A percentile compares a stretch with the other conserved stretches of the same genome.
Evolutionary conservation across 2,888 invertebrate genomes (phyloP).

Genomic region (Andrena minutula): DNA sequence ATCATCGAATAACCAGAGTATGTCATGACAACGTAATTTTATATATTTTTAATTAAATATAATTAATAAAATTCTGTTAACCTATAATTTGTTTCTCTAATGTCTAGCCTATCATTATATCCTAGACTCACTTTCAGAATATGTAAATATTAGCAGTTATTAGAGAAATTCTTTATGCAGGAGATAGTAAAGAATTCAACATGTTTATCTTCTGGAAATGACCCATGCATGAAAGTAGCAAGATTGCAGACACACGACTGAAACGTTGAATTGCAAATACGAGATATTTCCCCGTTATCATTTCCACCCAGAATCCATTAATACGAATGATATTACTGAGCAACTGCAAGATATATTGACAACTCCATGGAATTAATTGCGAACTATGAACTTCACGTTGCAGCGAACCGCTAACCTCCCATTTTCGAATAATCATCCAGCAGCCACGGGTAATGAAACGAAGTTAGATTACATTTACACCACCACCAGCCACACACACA

Average conservation of each 20-base stretch:
- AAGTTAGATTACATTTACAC: conserved; percentile 36
- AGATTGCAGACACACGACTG: not conserved
- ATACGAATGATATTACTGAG: not conserved
- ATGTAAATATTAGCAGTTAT: too few species aligned
- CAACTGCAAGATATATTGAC: not conserved
- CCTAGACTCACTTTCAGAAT: too few species aligned
- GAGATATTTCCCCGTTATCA: not conserved
- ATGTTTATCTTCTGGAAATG: not conserved
- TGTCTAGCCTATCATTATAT: too few species aligned
- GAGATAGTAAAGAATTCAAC: not conserved
- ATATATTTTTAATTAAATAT: too few species aligned
- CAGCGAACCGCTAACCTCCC: conserved; percentile 15
- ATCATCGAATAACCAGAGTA: too few species aligned
- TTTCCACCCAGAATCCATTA: not conserved
- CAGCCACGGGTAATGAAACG: conserved; percentile 12
- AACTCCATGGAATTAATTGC: conserved; percentile 16
- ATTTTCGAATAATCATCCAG: conserved; percentile 25
- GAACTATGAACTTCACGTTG: conserved; percentile 46
- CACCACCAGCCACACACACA: conserved; percentile 5
- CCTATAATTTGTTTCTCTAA: too few species aligned
- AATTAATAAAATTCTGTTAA: too few species aligned
- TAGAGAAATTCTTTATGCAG: too few species aligned
- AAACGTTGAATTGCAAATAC: not conserved
- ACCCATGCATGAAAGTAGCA: not conserved
- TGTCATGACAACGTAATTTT: too few species aligned